These are phyloP conservation scores for Miniopterus natalensis DNA, from an alignment of 2,113 vertebrate genomes.

Conservation along the genomic window DNA sequence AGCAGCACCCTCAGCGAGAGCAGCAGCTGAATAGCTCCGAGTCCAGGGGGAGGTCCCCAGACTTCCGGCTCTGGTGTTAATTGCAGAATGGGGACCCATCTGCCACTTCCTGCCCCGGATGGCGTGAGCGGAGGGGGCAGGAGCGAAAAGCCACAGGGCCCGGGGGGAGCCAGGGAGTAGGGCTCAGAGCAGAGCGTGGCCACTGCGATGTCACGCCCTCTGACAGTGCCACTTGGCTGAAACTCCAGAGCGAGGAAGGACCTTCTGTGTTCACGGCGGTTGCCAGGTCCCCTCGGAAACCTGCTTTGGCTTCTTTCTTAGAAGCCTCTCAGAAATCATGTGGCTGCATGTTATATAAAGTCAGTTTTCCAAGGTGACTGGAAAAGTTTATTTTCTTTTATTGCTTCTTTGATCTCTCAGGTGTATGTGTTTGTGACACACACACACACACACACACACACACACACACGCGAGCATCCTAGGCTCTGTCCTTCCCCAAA, in stretches of 20 bases:
- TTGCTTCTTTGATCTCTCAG: neutral
- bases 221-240: neutral
- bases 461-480: no score
- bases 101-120: constrained; percentile 26
- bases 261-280: neutral
- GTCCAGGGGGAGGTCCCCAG: neutral
- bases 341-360: neutral
- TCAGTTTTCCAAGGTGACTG: neutral
- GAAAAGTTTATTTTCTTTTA: neutral
- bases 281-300: neutral
- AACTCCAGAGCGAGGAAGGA: neutral
- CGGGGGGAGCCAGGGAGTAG: neutral
- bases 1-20: neutral
- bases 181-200: neutral
- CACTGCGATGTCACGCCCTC: fast-evolving
- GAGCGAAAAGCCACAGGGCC: neutral
- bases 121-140: neutral
- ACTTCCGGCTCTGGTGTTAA: constrained; percentile 60
- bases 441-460: neutral
- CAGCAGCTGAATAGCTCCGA: constrained; percentile 47
- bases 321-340: neutral
- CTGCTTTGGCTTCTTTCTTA: neutral
- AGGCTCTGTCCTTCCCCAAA: neutral
- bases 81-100: constrained; percentile 70
- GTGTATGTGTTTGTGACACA: no score